A percentile compares a stretch with the other conserved stretches of the same genome.
These are phyloP conservation scores for Troilus luridus DNA, from an alignment of 2,888 invertebrate species.

Conservation along the genomic window DNA sequence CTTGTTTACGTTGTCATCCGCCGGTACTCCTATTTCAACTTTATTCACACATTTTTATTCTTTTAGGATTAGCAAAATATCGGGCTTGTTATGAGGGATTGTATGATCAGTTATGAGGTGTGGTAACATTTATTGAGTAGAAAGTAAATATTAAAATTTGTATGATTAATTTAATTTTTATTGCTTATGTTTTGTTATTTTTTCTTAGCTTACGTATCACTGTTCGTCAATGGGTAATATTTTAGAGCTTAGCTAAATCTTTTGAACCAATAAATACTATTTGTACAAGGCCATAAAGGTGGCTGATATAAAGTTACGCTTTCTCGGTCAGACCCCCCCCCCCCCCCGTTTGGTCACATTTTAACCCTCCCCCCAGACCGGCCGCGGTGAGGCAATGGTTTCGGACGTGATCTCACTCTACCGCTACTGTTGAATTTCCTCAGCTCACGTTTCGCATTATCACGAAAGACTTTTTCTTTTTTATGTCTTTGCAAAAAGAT, in stretches of 20 bases:
- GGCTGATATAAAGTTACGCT: background rate
- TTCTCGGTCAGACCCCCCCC: background rate
- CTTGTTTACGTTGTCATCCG: too few relatives aligned
- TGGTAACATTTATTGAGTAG: too few relatives aligned
- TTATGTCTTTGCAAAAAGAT: conserved; percentile 37
- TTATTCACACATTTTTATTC: too few relatives aligned
- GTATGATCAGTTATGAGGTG: too few relatives aligned
- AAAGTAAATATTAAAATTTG: too few relatives aligned
- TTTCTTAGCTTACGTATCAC: too few relatives aligned
- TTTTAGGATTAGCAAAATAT: too few relatives aligned
- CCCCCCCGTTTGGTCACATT: background rate
- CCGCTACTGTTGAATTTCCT: conserved; percentile 27
- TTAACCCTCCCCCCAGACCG: background rate
- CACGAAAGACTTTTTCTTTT: conserved; percentile 33
- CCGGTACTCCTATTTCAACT: too few relatives aligned
- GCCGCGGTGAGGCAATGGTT: conserved; percentile 42
- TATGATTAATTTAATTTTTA: too few relatives aligned
- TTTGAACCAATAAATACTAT: background rate
- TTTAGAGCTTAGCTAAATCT: background rate
- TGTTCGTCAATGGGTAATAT: background rate
- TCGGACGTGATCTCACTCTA: conserved; percentile 26
- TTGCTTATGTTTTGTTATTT: too few relatives aligned
- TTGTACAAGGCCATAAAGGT: background rate
- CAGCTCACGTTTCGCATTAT: conserved; percentile 35
- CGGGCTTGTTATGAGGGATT: too few relatives aligned